phyloP scores from a whole-genome alignment of 92 coral and sea anemone species.

The Blastomussa wellsi region DNA sequence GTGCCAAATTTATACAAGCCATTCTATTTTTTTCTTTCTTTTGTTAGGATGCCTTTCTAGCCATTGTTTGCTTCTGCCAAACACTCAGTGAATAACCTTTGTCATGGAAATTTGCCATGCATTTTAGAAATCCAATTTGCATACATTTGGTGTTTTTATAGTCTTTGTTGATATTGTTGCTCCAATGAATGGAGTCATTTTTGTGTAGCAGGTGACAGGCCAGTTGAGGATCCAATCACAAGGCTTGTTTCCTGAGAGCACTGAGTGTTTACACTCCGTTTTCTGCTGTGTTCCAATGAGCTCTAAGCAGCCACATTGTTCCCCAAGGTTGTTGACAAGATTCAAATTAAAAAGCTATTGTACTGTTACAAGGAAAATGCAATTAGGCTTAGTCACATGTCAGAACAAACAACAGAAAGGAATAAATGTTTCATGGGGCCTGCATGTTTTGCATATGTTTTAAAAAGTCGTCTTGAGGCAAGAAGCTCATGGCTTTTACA shows the following conservation, averaged over 20 bases:
- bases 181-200: conserved; percentile 63
- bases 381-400: conserved; percentile 95
- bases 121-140: conserved; percentile 74
- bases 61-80: conserved; percentile 44
- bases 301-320: conserved; percentile 71
- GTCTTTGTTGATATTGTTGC: conserved; percentile 49
- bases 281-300: conserved; percentile 74
- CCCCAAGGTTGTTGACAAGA: conserved; percentile 85
- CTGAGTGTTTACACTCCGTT: conserved; percentile 58
- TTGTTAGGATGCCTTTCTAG: conserved; percentile 25
- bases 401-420: conserved; percentile 76
- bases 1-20: background rate
- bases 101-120: conserved; percentile 78
- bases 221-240: conserved; percentile 61
- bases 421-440: conserved; percentile 97
- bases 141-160: conserved; percentile 62
- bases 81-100: conserved; percentile 47
- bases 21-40: conserved; percentile 11
- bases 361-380: conserved; percentile 83
- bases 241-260: conserved; percentile 36
- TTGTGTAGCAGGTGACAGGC: conserved; percentile 83
- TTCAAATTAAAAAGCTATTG: conserved; percentile 81
- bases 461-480: conserved; percentile 75
- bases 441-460: conserved; percentile 97
- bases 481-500: conserved; percentile 71